Conservation (phyloP, 2,888 invertebrate genomes). For the Melinopterus prodromus region DNA sequence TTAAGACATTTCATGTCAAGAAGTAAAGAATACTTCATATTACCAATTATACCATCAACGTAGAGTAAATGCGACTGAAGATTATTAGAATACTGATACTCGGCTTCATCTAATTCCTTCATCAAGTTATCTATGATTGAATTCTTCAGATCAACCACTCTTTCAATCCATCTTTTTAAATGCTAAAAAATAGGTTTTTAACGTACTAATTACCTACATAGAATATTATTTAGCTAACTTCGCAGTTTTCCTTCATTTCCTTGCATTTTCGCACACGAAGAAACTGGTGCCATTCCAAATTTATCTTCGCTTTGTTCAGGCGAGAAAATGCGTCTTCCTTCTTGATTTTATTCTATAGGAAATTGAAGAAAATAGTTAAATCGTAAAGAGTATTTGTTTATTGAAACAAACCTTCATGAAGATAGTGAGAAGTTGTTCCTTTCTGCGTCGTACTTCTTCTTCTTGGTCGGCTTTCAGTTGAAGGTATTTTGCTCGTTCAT, state of each 20-base stretch:
- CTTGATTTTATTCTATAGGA: constrained; percentile 78
- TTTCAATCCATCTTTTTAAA: constrained; percentile 68
- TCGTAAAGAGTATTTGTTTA: neutral
- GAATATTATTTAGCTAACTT: constrained; percentile 58
- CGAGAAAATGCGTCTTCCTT: constrained; percentile 82
- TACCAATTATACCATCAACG: constrained; percentile 75
- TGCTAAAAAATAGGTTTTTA: constrained; percentile 56
- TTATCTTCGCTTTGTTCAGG: constrained; percentile 83
- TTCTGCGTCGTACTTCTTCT: constrained; percentile 80
- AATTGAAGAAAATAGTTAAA: neutral
- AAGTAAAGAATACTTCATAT: neutral
- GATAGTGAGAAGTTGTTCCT: constrained; percentile 79
- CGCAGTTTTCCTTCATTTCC: constrained; percentile 74
- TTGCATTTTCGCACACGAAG: constrained; percentile 79
- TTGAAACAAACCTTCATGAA: constrained; percentile 76
- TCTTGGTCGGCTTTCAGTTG: constrained; percentile 85
- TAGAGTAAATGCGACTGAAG: constrained; percentile 78
- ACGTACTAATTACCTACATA: too few species aligned
- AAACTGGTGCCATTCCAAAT: constrained; percentile 84
- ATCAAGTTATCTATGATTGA: constrained; percentile 70
- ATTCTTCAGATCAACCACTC: constrained; percentile 73
- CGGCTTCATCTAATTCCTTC: constrained; percentile 73
- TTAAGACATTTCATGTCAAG: constrained; percentile 17
- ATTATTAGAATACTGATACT: constrained; percentile 76
- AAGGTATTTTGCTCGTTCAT: constrained; percentile 80